These are phyloP conservation scores for Eucriotettix oculatus DNA, from an alignment of 2,888 invertebrate species.

Conservation along the genomic window DNA sequence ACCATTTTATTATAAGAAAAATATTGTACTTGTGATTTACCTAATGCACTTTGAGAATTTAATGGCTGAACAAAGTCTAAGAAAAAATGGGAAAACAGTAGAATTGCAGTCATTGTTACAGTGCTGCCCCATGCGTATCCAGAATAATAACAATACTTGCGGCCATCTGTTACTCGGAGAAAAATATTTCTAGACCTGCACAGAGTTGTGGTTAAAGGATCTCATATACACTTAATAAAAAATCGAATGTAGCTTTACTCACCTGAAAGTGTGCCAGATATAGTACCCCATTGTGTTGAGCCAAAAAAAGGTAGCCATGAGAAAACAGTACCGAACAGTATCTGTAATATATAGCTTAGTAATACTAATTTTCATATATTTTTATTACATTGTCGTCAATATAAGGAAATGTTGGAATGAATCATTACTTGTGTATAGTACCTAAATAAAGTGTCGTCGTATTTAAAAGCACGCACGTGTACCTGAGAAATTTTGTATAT, in stretches of 20 bases:
- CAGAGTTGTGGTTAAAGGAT: slow-evolving; percentile 11
- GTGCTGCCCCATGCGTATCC: slow-evolving; percentile 65
- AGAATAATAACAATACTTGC: slow-evolving; percentile 77
- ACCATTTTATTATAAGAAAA: neutral
- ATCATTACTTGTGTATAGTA: no score
- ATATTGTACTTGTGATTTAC: no score
- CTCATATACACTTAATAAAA: no score
- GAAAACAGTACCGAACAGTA: slow-evolving; percentile 55
- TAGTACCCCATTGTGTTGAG: slow-evolving; percentile 72
- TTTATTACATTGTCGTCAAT: no score
- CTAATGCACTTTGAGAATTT: no score
- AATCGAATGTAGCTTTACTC: slow-evolving; percentile 18
- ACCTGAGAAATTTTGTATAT: no score
- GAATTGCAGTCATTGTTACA: slow-evolving; percentile 48
- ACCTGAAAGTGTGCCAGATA: slow-evolving; percentile 76
- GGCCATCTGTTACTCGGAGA: slow-evolving; percentile 65
- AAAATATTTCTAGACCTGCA: slow-evolving; percentile 67
- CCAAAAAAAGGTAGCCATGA: slow-evolving; percentile 74
- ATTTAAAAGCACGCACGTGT: no score
- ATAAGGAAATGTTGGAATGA: no score
- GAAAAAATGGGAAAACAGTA: slow-evolving; percentile 66
- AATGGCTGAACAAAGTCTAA: slow-evolving; percentile 30
- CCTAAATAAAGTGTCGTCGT: no score
- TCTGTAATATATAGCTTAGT: slow-evolving; percentile 35
- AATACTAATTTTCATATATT: no score